A percentile compares a stretch with the other conserved stretches of the same genome.
Evolutionary conservation across 2,888 invertebrate species (phyloP).

Genomic region (Phrixothrix hirtus): DNA sequence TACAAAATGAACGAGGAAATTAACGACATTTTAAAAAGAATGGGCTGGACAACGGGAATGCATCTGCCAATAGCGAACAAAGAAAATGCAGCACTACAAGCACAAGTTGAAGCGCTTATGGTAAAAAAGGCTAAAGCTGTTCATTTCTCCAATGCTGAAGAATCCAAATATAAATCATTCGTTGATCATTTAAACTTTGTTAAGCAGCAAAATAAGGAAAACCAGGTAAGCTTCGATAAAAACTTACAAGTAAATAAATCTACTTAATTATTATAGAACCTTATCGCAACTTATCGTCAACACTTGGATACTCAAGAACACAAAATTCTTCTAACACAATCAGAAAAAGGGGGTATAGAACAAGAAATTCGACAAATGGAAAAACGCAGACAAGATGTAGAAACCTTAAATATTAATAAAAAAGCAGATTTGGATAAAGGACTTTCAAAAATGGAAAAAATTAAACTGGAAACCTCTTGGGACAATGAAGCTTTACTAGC

Average conservation of each 20-base stretch:
- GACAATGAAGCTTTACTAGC: slow-evolving; percentile 69
- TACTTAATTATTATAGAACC: slow-evolving; percentile 56
- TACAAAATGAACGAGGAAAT: slow-evolving; percentile 53
- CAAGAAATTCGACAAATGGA: slow-evolving; percentile 58
- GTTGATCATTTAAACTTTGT: slow-evolving; percentile 60
- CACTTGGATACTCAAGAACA: slow-evolving; percentile 72
- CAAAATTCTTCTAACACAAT: slow-evolving; percentile 43
- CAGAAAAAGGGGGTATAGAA: slow-evolving; percentile 58
- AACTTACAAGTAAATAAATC: slow-evolving; percentile 1
- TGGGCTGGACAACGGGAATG: slow-evolving; percentile 78
- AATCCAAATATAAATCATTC: slow-evolving; percentile 46
- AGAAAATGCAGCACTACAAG: slow-evolving; percentile 66
- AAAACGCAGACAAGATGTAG: slow-evolving; percentile 55
- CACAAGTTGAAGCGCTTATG: slow-evolving; percentile 58
- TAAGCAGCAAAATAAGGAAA: slow-evolving; percentile 61
- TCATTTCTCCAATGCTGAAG: slow-evolving; percentile 55
- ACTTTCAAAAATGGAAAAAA: slow-evolving; percentile 64
- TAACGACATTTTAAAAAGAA: slow-evolving; percentile 66
- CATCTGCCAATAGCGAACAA: slow-evolving; percentile 79
- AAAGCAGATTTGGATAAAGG: slow-evolving; percentile 60
- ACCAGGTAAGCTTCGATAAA: slow-evolving; percentile 53
- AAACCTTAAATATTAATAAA: slow-evolving; percentile 52
- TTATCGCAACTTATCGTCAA: slow-evolving; percentile 69
- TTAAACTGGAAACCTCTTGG: slow-evolving; percentile 70
- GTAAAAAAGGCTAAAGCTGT: slow-evolving; percentile 58